A percentile compares a stretch with the other conserved stretches of the same genome.
Conservation (phyloP, 2,113 vertebrate species). For the Vidua chalybeata region DNA sequence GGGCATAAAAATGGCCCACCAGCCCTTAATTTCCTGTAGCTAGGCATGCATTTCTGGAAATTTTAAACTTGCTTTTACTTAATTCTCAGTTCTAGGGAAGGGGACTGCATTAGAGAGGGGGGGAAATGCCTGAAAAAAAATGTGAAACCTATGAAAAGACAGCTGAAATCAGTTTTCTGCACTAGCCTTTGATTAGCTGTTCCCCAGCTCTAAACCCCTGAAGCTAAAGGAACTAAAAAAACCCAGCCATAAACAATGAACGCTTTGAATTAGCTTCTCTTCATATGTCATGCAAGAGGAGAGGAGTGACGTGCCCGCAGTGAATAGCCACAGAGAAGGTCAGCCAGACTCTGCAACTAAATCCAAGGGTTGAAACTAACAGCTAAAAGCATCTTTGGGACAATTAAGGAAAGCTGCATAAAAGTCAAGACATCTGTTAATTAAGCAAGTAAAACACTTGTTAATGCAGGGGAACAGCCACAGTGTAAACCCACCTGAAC, state of each 20-base stretch:
- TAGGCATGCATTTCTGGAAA: not conserved
- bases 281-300: constrained; percentile 65
- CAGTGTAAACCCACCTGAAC: not conserved
- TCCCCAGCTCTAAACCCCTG: constrained; percentile 69
- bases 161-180: constrained; percentile 79
- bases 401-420: not conserved
- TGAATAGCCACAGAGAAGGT: constrained; percentile 52
- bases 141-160: constrained; percentile 67
- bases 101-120: not conserved
- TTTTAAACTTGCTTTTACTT: constrained; percentile 31
- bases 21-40: not conserved
- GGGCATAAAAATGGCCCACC: not conserved
- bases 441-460: not conserved
- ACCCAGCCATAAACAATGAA: constrained; percentile 73
- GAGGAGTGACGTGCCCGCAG: constrained; percentile 49
- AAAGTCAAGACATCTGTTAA: not conserved
- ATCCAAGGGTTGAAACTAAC: not conserved
- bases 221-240: constrained; percentile 71
- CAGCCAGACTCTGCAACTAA: constrained; percentile 15
- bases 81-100: constrained; percentile 9
- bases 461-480: not conserved
- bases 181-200: constrained; percentile 73
- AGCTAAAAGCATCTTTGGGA: not conserved
- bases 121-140: constrained; percentile 5
- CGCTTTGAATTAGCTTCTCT: constrained; percentile 74